Evolutionary conservation across 2,888 invertebrate species (phyloP).

Genomic region (Diabrotica balteata): DNA sequence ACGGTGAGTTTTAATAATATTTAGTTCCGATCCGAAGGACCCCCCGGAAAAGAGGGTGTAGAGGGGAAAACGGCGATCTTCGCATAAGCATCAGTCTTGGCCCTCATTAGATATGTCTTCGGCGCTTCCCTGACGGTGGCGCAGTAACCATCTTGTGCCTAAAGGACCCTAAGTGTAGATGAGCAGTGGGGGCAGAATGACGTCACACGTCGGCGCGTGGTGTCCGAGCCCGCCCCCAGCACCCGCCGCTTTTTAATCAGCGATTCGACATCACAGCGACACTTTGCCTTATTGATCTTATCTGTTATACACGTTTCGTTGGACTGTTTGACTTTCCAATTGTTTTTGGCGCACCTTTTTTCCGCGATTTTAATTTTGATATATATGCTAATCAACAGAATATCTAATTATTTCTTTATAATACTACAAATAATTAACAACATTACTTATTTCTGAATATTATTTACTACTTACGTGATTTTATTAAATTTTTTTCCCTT

Average conservation of each 20-base stretch:
- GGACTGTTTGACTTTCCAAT: slow-evolving; percentile 15
- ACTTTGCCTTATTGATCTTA: slow-evolving; percentile 57
- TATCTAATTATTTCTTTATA: no score
- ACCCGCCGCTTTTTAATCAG: slow-evolving; percentile 56
- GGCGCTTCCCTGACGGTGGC: slow-evolving; percentile 47
- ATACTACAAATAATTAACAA: no score
- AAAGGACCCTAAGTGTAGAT: slow-evolving; percentile 41
- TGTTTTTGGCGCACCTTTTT: slow-evolving; percentile 10
- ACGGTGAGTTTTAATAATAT: slow-evolving; percentile 50
- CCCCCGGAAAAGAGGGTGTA: slow-evolving; percentile 17
- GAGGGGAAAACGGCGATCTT: slow-evolving; percentile 31
- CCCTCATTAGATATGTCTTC: slow-evolving; percentile 52
- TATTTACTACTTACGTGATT: no score
- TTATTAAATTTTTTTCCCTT: no score
- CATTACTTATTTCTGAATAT: no score
- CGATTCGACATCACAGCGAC: slow-evolving; percentile 50
- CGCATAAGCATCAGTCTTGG: slow-evolving; percentile 39
- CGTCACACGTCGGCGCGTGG: slow-evolving; percentile 52
- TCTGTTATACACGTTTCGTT: slow-evolving; percentile 37
- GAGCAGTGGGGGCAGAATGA: slow-evolving; percentile 44
- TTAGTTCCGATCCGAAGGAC: slow-evolving; percentile 40
- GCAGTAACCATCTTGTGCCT: slow-evolving; percentile 54
- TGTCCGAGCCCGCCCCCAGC: slow-evolving; percentile 50
- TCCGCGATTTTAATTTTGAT: slow-evolving; percentile 5
- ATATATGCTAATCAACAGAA: no score